Percentiles rank a stretch among this genome's conserved stretches.
Evolutionary conservation across 2,113 vertebrate genomes (phyloP).

Genomic region (Eidolon helvum): DNA sequence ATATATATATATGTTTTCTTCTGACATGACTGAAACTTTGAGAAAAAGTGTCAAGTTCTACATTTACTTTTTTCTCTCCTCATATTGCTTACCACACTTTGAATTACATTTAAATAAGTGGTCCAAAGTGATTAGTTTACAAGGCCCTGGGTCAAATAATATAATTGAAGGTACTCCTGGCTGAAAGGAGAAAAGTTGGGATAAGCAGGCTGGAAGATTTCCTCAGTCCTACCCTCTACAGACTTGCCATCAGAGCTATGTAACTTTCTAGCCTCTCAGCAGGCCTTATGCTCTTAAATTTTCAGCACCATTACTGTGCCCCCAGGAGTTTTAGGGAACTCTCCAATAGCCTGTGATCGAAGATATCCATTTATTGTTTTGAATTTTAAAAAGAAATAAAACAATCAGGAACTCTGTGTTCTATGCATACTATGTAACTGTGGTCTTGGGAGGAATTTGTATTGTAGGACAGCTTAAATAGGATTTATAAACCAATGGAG

Average conservation of each 20-base stretch:
- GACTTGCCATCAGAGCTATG: too few species aligned
- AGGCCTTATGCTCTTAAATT: neutral
- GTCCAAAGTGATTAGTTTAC: neutral
- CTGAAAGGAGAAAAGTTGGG: neutral
- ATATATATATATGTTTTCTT: neutral
- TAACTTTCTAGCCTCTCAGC: neutral
- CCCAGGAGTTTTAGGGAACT: neutral
- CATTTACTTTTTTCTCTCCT: neutral
- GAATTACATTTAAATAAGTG: neutral
- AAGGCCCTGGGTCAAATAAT: neutral
- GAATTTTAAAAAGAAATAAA: neutral
- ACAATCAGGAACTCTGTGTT: neutral
- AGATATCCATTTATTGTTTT: neutral
- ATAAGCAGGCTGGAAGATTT: neutral
- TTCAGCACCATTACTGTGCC: neutral
- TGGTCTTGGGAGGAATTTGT: neutral
- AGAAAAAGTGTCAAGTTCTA: neutral
- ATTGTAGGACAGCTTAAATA: neutral
- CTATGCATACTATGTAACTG: neutral
- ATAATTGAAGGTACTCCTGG: neutral
- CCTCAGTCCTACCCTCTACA: neutral
- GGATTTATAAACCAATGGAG: neutral
- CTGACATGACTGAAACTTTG: neutral
- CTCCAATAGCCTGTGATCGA: neutral
- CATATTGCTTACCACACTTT: neutral